These are phyloP conservation scores for Ceratosolen solmsi DNA, from an alignment of 1,140 invertebrate species.

Conservation along the genomic window DNA sequence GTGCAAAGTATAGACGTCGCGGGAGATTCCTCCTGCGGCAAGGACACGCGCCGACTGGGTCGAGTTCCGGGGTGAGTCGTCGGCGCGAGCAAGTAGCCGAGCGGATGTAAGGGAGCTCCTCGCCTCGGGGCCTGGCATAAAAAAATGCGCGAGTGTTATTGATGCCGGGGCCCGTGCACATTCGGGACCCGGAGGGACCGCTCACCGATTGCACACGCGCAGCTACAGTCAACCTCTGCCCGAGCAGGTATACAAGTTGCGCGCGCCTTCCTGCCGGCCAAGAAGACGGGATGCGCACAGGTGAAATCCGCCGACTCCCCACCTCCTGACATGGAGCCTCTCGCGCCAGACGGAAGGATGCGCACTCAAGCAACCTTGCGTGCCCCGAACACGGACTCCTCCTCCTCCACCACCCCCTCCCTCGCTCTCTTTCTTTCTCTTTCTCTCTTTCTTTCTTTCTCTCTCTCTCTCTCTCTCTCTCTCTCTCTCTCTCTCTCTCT, in stretches of 20 bases:
- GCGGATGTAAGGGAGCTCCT: slow-evolving; percentile 6
- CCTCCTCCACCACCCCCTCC: slow-evolving; percentile 20
- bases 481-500: slow-evolving; percentile 54
- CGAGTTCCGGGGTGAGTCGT: slow-evolving; percentile 48
- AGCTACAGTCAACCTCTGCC: background rate
- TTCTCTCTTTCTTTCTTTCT: slow-evolving; percentile 55
- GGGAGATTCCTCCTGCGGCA: slow-evolving; percentile 46
- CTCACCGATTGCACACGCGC: background rate
- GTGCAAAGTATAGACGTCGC: background rate
- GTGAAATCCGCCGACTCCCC: slow-evolving; percentile 63
- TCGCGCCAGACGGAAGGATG: slow-evolving; percentile 58
- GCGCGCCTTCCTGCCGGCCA: slow-evolving; percentile 47
- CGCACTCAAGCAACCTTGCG: slow-evolving; percentile 70
- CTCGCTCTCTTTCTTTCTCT: slow-evolving; percentile 11
- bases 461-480: slow-evolving; percentile 53
- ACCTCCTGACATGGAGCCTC: slow-evolving; percentile 17
- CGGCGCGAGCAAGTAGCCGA: background rate
- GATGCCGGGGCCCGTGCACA: background rate
- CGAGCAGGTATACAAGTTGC: slow-evolving; percentile 60
- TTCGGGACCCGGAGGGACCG: background rate
- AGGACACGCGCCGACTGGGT: slow-evolving; percentile 46
- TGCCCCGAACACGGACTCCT: slow-evolving; percentile 47
- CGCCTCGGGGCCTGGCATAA: slow-evolving; percentile 18
- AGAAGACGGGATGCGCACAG: slow-evolving; percentile 61
- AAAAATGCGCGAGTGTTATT: slow-evolving; percentile 20